phyloP scores from a whole-genome alignment of 2,888 invertebrate species.

The Spatulosminthurus flaviceps region DNA sequence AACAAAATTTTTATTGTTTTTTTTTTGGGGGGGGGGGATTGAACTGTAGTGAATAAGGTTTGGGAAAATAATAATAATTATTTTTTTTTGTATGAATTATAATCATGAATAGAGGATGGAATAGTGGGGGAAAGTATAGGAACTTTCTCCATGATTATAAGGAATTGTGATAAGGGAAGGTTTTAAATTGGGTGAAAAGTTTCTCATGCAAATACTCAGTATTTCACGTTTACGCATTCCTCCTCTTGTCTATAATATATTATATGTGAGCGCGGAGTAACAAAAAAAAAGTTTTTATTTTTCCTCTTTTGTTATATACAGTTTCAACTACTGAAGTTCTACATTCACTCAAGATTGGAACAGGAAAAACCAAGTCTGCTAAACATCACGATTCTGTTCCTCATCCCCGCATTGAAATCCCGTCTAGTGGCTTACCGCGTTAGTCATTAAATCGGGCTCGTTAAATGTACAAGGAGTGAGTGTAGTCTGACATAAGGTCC shows the following conservation, averaged over 20 bases:
- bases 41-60: too few species aligned
- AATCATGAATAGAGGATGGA: too few species aligned
- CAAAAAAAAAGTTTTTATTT: slow-evolving; percentile 4
- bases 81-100: too few species aligned
- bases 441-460: slow-evolving; percentile 37
- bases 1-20: too few species aligned
- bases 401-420: slow-evolving; percentile 45
- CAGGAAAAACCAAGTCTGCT: slow-evolving; percentile 56
- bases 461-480: background rate
- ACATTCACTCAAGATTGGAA: slow-evolving; percentile 60
- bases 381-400: slow-evolving; percentile 44
- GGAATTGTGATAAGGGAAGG: too few species aligned
- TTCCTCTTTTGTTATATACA: slow-evolving; percentile 33
- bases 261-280: background rate
- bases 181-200: too few species aligned
- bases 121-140: too few species aligned
- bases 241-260: background rate
- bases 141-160: too few species aligned
- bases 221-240: too few species aligned
- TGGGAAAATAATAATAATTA: too few species aligned
- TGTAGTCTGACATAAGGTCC: background rate
- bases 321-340: slow-evolving; percentile 58
- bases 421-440: slow-evolving; percentile 49
- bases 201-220: too few species aligned
- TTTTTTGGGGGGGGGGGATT: too few species aligned